Evolutionary conservation across 2,113 vertebrate species (phyloP), one percentile per base, ranked within the genome.

Genomic region (Pomatostomus ruficeps): DNA sequence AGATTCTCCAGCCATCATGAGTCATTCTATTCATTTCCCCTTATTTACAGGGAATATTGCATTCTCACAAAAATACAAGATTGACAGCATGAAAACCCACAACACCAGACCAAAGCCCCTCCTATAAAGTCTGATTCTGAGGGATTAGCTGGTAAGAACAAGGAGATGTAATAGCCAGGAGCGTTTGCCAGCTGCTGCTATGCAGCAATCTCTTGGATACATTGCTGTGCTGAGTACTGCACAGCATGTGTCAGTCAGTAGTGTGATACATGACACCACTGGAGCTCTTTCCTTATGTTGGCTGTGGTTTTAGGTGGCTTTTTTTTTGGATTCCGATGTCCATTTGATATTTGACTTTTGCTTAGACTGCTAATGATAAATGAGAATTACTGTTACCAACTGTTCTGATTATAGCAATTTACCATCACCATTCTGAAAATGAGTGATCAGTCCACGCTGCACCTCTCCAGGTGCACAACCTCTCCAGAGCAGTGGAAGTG

Each of bases 121-220:
- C 13, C 29, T 91, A 81, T 83, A 14, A 74, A 18, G 67, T 61
- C 35, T 70, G 86, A 74, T 84, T 79, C 35, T 35, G 72, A 73
- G 43, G 59, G 20, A 61, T 82, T 48, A 42, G 33, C 46, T 71
- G 2, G 42, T 65, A 86, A 77, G 51, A 66, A 45, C 18, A 58
- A 52, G 74, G 58, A 63, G 33, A 16, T 62, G 26, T 6, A 66
- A 74, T 49, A 58, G 33, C 24, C 55, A 89, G 29, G n/a, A 68
- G 38, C 66, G 35, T 73, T 89, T 95, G 55, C 46, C 73, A 84
- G 87, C 57, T 86, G 71, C 91, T 92, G 42, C 43, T 73, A 16
- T 17, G 35, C 45, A 78, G 73, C 57, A n/a, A 14, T 68, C 66
- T 81, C 80, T 76, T 35, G 61, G 61, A 35, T 59, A 31, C 46